A percentile compares a stretch with the other conserved stretches of the same genome.
phyloP scores from a whole-genome alignment of 2,113 vertebrate species.

The Istiophorus platypterus region DNA sequence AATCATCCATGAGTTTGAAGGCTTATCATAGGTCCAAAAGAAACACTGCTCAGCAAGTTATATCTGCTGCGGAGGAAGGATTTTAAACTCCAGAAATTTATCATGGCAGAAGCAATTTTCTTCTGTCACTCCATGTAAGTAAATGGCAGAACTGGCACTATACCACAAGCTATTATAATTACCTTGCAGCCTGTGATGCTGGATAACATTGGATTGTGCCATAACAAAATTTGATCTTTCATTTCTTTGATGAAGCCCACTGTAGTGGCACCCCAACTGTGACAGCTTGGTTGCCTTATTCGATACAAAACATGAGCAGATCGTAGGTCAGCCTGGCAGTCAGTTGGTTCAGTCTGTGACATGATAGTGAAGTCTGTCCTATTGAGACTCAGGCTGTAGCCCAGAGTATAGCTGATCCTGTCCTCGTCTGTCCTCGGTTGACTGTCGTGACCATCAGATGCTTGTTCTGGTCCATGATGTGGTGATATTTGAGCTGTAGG shows the following conservation, averaged over 20 bases:
- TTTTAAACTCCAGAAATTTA: conserved; percentile 15
- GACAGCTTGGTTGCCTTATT: not conserved
- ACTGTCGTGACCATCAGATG: conserved; percentile 16
- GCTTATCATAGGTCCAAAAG: conserved; percentile 5
- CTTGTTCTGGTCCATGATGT: conserved; percentile 40
- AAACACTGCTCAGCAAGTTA: conserved; percentile 28
- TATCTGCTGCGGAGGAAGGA: conserved; percentile 5
- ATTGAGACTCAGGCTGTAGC: not conserved
- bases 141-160: conserved; percentile 15
- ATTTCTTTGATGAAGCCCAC: not conserved
- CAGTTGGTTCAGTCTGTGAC: too few species aligned
- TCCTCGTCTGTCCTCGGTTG: not conserved
- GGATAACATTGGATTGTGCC: not conserved
- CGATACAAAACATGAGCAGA: not conserved
- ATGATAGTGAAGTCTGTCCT: not conserved
- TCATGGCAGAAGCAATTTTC: not conserved
- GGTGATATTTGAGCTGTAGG: conserved; percentile 56
- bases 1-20: conserved; percentile 8
- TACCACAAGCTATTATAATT: not conserved
- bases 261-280: not conserved
- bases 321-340: not conserved
- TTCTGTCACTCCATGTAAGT: not conserved
- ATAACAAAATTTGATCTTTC: not conserved
- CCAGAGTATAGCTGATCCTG: not conserved
- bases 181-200: not conserved